Conservation (phyloP, 2,888 invertebrate genomes). For the Malacosoma neustria region DNA sequence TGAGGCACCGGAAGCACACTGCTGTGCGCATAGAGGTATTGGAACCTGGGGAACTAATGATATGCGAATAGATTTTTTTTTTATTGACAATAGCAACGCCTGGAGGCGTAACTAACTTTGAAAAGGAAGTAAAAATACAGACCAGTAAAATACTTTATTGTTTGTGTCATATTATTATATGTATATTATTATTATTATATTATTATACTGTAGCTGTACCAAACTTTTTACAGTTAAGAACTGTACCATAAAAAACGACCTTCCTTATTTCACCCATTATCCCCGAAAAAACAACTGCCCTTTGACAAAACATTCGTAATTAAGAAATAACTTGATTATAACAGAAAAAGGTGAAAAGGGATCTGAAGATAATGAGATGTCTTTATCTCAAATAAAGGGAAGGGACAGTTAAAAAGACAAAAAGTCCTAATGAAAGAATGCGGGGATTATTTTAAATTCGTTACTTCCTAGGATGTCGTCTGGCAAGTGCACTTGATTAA, state of each 20-base stretch:
- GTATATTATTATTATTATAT: no score
- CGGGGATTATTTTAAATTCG: constrained; percentile 50
- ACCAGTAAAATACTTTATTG: no score
- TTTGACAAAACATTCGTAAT: constrained; percentile 7
- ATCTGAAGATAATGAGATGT: constrained; percentile 46
- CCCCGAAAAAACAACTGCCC: constrained; percentile 4
- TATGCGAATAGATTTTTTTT: no score
- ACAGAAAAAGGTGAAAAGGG: constrained; percentile 22
- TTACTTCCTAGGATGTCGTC: constrained; percentile 39
- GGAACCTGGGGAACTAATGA: no score
- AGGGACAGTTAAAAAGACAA: constrained; percentile 25
- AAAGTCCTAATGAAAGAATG: constrained; percentile 33
- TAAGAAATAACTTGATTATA: constrained; percentile 13
- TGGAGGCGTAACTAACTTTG: no score
- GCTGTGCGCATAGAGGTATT: no score
- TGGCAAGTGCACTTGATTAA: constrained; percentile 59
- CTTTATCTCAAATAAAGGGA: constrained; percentile 44
- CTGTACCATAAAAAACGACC: constrained; percentile 11
- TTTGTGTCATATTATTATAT: no score
- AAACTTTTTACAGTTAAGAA: background rate
- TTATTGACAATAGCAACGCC: no score
- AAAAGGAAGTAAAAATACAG: no score
- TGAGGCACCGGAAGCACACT: no score
- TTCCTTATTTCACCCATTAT: background rate
- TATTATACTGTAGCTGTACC: no score